phyloP scores from a whole-genome alignment of 2,888 invertebrate genomes.

The Andrena bucephala region DNA sequence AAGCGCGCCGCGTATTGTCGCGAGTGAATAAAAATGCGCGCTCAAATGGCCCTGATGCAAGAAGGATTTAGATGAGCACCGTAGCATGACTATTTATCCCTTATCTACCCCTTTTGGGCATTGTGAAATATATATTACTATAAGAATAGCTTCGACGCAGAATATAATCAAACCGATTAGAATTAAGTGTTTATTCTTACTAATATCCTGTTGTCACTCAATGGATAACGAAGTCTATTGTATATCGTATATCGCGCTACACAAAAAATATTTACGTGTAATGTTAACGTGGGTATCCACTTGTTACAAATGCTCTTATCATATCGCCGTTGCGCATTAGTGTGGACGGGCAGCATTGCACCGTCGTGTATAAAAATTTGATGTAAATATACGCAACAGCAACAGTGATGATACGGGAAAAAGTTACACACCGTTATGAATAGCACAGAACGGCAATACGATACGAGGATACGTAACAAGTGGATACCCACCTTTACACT shows the following conservation, averaged over 20 bases:
- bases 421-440: too few species aligned
- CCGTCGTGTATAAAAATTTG: too few species aligned
- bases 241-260: conserved; percentile 9
- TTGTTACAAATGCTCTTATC: too few species aligned
- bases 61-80: conserved; percentile 77
- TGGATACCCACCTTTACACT: too few species aligned
- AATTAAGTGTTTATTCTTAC: conserved; percentile 49
- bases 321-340: too few species aligned
- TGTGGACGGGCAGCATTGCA: too few species aligned
- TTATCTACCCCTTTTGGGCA: conserved; percentile 78
- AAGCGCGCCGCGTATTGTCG: conserved; percentile 55
- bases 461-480: too few species aligned
- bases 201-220: conserved; percentile 43
- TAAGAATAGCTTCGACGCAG: conserved; percentile 67
- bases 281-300: too few species aligned
- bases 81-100: conserved; percentile 78
- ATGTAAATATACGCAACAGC: too few species aligned
- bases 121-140: conserved; percentile 72
- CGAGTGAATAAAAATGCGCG: conserved; percentile 50
- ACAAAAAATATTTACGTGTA: neutral
- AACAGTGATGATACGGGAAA: too few species aligned
- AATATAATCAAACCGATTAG: conserved; percentile 75
- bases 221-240: conserved; percentile 18
- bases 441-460: too few species aligned
- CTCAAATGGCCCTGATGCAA: conserved; percentile 72